Base-by-base conservation (phyloP, 2,888 invertebrate species). In the Lordiphosa andalusiaca region DNA sequence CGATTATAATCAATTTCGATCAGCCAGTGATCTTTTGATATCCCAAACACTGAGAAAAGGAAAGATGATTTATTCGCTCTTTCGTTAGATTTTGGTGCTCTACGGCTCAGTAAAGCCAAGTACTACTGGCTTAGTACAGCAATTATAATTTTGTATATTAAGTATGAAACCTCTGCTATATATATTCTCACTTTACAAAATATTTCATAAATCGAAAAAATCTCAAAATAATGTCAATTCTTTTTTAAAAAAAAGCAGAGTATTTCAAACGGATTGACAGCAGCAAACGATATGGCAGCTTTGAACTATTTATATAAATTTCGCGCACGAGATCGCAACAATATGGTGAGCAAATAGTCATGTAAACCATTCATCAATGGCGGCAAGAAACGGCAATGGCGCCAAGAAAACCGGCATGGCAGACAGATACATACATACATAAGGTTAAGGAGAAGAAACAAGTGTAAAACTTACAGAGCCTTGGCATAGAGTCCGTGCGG, bases 401-500 rank as follows among this genome's bases (percentile, higher is more conserved):
- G 72, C 69, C 77, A 81, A 62, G 23, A 51, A 23, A 38, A 35
- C 57, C 63, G 67, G 62, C 67, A 57, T 37, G 16, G 16, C 16
- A 2, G 50, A 36, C 33, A 49, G 10, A 37, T 6, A n/a, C 21
- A 50, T 41, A 25, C n/a, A 51, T 4, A 16, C 16, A n/a, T n/a
- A n/a, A n/a, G n/a, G n/a, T n/a, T n/a, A 41, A 44, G 42, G 36
- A 64, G 39, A 40, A 21, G 5, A 35, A 7, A 12, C 6, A 48
- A 33, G 53, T 69, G 90, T 33, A 9, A 47, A 47, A 91, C 96
- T 96, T 94, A 94, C 86, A 97, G 92, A 88, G 94, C 93, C 77
- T 94, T 93, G 73, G 93, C 92, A 91, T 98, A 99, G 89, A 98
- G 94, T 84, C 94, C 93, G 90, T 99, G 98, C 41, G 99, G 99